Conservation (phyloP, 2,113 vertebrate species). For the Phasianus colchicus region DNA sequence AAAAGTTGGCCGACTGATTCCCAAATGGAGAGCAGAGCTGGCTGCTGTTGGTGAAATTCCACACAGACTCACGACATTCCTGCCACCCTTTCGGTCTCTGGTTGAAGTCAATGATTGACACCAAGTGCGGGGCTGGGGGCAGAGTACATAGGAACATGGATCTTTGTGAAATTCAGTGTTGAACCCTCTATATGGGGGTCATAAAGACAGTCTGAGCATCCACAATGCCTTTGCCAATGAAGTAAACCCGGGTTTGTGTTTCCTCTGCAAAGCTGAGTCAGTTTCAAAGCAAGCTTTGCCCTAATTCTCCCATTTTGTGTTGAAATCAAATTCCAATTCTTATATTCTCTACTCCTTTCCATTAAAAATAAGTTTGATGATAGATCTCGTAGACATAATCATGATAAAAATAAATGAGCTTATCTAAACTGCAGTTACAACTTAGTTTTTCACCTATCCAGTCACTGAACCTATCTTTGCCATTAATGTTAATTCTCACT, state of each 20-base stretch:
- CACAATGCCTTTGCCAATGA: background rate
- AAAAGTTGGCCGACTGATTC: background rate
- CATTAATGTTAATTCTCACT: background rate
- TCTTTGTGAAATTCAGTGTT: constrained; percentile 46
- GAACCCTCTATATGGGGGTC: background rate
- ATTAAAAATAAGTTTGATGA: background rate
- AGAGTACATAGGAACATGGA: constrained; percentile 1
- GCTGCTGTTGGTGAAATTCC: constrained; percentile 69
- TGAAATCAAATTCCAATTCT: background rate
- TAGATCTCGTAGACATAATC: background rate
- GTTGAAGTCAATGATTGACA: constrained; percentile 56
- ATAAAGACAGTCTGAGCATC: background rate
- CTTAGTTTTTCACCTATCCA: background rate
- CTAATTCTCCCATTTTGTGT: background rate
- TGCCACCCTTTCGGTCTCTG: constrained; percentile 2
- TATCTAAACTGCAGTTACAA: background rate
- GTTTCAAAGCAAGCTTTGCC: background rate
- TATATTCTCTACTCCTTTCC: fast-evolving
- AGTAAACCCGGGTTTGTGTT: background rate
- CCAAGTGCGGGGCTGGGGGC: background rate
- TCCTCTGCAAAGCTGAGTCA: background rate
- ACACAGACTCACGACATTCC: constrained; percentile 63
- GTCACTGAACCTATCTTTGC: background rate
- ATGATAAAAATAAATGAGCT: background rate
- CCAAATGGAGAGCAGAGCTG: constrained; percentile 22